A percentile compares a stretch with the other conserved stretches of the same genome.
phyloP scores from a whole-genome alignment of 92 coral and sea anemone species.

The Bergia sp. region DNA sequence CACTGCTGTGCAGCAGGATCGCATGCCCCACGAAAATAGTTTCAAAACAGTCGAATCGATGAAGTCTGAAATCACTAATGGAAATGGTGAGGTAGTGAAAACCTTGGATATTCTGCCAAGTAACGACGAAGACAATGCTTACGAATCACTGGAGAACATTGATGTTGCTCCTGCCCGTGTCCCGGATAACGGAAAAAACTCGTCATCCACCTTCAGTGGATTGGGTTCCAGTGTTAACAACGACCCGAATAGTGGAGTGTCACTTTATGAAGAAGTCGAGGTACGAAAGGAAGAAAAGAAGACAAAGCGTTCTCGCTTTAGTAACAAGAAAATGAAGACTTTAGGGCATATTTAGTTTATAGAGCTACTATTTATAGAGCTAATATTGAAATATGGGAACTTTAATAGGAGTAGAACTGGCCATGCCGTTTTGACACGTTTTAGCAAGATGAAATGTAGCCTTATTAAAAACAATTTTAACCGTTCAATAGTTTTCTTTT shows the following conservation, averaged over 20 bases:
- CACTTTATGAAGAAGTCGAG: constrained; percentile 38
- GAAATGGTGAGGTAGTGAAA: neutral
- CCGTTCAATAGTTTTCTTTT: too few relatives aligned
- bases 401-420: too few relatives aligned
- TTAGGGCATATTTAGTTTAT: constrained; percentile 24
- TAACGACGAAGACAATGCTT: neutral
- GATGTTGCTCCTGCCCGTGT: neutral
- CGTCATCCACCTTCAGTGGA: neutral
- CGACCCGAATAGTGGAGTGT: neutral
- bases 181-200: neutral
- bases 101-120: neutral
- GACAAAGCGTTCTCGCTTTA: constrained; percentile 6
- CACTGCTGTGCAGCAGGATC: neutral
- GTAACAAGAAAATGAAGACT: constrained; percentile 1
- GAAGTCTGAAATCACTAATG: neutral
- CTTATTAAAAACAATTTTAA: too few relatives aligned
- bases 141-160: constrained; percentile 12
- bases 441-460: too few relatives aligned
- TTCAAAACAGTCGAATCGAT: neutral
- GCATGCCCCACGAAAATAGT: neutral
- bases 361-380: neutral
- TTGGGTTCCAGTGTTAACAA: neutral
- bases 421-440: too few relatives aligned
- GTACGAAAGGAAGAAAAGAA: constrained; percentile 34
- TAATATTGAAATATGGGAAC: neutral